phyloP scores from a whole-genome alignment of 2,888 invertebrate genomes.

The Alcis repandata region DNA sequence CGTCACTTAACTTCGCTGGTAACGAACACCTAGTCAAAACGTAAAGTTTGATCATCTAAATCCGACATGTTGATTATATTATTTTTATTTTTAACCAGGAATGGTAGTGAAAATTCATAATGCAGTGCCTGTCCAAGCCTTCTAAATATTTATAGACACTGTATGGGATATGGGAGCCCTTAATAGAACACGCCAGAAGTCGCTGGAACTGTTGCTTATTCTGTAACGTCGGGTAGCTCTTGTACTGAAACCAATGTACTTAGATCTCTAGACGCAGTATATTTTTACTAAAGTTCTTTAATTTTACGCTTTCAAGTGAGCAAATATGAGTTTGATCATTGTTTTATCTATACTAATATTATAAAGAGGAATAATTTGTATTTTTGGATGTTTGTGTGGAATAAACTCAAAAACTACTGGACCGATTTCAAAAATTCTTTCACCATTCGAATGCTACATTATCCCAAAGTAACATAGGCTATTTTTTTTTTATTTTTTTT shows the following conservation, averaged over 20 bases:
- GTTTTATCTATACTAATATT: too few relatives aligned
- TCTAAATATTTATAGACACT: slow-evolving; percentile 71
- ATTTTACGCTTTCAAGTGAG: not conserved
- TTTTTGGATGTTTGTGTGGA: too few relatives aligned
- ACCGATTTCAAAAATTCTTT: too few relatives aligned
- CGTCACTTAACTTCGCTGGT: too few relatives aligned
- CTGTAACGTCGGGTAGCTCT: slow-evolving; percentile 35
- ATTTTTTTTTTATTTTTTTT: too few relatives aligned
- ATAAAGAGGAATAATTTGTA: too few relatives aligned
- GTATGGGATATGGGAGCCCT: slow-evolving; percentile 59
- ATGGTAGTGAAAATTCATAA: slow-evolving; percentile 44
- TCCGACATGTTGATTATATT: slow-evolving; percentile 3
- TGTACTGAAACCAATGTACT: slow-evolving; percentile 52
- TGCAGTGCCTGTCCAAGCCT: slow-evolving; percentile 49
- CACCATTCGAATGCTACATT: too few relatives aligned
- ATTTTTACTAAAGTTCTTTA: not conserved
- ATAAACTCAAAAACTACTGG: too few relatives aligned
- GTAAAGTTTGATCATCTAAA: slow-evolving; percentile 1
- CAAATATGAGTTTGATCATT: too few relatives aligned
- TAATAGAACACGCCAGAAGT: slow-evolving; percentile 75
- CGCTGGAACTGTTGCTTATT: not conserved
- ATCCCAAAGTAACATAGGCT: too few relatives aligned
- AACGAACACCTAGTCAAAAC: too few relatives aligned
- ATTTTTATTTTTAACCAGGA: slow-evolving; percentile 18
- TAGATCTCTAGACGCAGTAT: slow-evolving; percentile 50